These are phyloP conservation scores for Ginglymostoma cirratum DNA, from an alignment of 2,113 vertebrate species.

Conservation along the genomic window DNA sequence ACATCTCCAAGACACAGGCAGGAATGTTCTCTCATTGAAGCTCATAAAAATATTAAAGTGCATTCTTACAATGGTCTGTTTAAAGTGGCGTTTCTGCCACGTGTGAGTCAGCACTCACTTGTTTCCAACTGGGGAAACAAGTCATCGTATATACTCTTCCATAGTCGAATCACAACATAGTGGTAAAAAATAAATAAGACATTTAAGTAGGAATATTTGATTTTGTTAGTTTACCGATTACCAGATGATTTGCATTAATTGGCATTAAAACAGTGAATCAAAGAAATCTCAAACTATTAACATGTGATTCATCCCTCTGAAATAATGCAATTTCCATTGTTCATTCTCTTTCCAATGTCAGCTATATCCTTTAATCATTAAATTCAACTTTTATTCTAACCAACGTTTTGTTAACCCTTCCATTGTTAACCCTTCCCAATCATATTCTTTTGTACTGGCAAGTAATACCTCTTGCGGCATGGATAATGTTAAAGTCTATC, in stretches of 20 bases:
- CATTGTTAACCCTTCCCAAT: too few species aligned
- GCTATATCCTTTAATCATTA: background rate
- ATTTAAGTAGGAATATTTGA: background rate
- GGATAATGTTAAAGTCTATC: background rate
- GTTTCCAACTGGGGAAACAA: background rate
- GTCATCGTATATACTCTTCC: background rate
- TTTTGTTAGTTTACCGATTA: background rate
- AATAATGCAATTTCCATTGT: background rate
- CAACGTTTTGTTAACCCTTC: background rate
- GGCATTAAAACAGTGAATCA: background rate
- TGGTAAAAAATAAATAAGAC: background rate
- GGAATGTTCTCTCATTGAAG: conserved; percentile 16
- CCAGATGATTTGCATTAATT: background rate
- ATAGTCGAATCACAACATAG: background rate
- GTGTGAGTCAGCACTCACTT: background rate
- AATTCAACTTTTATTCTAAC: background rate
- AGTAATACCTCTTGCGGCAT: background rate
- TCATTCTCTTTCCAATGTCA: background rate
- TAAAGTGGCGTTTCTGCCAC: background rate
- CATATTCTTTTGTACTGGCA: background rate
- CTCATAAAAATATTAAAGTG: background rate
- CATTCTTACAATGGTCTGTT: background rate
- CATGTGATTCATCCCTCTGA: background rate
- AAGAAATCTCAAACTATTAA: background rate
- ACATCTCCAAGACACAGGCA: background rate